Percentiles rank a stretch among this genome's conserved stretches.
Evolutionary conservation across 1,140 invertebrate genomes (phyloP).

Genomic region (Leptinotarsa undecemlineata): DNA sequence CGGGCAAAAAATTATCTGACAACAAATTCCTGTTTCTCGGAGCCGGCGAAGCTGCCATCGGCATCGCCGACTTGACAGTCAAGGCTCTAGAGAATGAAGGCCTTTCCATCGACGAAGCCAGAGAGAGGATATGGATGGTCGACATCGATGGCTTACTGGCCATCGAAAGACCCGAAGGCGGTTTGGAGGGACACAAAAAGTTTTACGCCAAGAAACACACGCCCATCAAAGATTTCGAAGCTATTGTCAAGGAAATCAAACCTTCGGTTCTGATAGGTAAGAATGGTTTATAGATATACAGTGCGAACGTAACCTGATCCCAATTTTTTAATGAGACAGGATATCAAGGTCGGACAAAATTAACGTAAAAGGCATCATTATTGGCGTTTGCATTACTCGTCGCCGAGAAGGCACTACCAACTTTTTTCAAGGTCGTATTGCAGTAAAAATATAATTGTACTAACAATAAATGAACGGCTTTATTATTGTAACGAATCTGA

Average conservation of each 20-base stretch:
- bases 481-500: no score
- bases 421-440: no score
- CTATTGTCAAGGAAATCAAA: constrained; percentile 80
- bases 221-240: constrained; percentile 74
- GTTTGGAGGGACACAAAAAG: constrained; percentile 75
- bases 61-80: constrained; percentile 65
- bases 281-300: constrained; percentile 10
- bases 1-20: constrained; percentile 76
- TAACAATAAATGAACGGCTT: no score
- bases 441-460: no score
- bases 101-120: constrained; percentile 72
- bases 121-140: constrained; percentile 85
- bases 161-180: constrained; percentile 72
- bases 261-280: constrained; percentile 85
- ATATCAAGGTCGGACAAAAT: no score
- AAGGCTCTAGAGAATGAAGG: constrained; percentile 87
- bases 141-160: constrained; percentile 83
- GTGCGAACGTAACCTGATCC: not conserved
- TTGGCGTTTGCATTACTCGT: not conserved
- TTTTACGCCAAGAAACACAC: constrained; percentile 83
- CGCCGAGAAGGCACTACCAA: no score
- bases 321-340: no score
- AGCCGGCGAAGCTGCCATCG: constrained; percentile 72
- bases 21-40: constrained; percentile 89
- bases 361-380: no score